These are phyloP conservation scores for Camptogramma bilineatum DNA, from an alignment of 2,888 invertebrate species.

Conservation along the genomic window DNA sequence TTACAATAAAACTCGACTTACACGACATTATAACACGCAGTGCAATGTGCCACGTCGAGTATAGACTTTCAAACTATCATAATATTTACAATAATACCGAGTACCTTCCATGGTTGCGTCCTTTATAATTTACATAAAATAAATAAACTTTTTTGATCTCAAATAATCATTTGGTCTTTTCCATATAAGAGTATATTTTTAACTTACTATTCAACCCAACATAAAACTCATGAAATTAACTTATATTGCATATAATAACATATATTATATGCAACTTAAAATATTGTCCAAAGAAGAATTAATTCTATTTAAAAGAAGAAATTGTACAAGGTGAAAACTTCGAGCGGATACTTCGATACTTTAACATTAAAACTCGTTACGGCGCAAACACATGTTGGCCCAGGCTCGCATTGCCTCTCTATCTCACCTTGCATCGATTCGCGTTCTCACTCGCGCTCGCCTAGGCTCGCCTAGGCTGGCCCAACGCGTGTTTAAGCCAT, in stretches of 20 bases:
- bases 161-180: conserved; percentile 10
- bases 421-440: too few relatives aligned
- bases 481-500: too few relatives aligned
- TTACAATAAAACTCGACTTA: conserved; percentile 78
- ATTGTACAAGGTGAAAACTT: too few relatives aligned
- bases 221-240: not conserved
- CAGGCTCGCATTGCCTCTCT: too few relatives aligned
- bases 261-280: not conserved
- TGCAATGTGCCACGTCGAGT: conserved; percentile 61
- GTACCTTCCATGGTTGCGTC: conserved; percentile 30
- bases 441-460: too few relatives aligned
- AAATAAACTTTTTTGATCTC: not conserved
- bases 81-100: conserved; percentile 70
- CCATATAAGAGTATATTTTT: not conserved
- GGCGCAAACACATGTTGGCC: too few relatives aligned
- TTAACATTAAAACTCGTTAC: too few relatives aligned
- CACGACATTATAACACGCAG: conserved; percentile 67
- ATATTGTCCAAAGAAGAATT: not conserved
- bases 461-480: too few relatives aligned
- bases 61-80: conserved; percentile 59
- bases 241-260: not conserved
- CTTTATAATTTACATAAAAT: conserved; percentile 4
- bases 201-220: not conserved
- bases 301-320: not conserved
- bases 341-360: too few relatives aligned